Evolutionary conservation across 2,888 invertebrate species (phyloP).

Genomic region (Lissocephala sabroskyi): DNA sequence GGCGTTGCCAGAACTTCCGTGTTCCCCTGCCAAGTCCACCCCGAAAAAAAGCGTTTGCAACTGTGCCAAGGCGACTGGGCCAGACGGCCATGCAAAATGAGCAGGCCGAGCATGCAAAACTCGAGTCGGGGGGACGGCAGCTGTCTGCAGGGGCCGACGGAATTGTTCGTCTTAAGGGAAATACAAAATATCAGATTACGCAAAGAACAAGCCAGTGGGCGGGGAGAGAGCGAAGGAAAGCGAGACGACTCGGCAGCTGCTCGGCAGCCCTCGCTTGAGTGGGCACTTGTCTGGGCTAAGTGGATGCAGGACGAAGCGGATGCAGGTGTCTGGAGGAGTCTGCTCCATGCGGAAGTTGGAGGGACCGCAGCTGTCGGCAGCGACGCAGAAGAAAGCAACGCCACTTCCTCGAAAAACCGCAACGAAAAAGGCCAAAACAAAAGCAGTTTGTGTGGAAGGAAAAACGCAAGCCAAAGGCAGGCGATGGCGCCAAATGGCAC

Average conservation of each 20-base stretch:
- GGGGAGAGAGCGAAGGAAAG: not conserved
- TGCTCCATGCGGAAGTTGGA: too few species aligned
- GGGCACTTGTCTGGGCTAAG: not conserved
- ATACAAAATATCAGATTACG: conserved; percentile 45
- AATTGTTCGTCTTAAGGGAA: conserved; percentile 30
- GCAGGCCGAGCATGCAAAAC: conserved; percentile 42
- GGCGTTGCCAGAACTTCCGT: not conserved
- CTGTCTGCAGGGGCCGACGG: conserved; percentile 50
- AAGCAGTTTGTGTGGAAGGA: too few species aligned
- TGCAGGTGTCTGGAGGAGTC: not conserved
- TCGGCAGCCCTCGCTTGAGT: conserved; percentile 13
- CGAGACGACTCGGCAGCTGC: conserved; percentile 16
- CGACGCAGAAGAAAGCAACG: not conserved
- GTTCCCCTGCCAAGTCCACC: too few species aligned
- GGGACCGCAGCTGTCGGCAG: too few species aligned
- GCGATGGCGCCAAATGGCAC: conserved; percentile 56
- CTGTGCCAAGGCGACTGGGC: conserved; percentile 49
- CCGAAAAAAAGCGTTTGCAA: too few species aligned
- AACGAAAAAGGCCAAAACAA: conserved; percentile 3
- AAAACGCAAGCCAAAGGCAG: not conserved
- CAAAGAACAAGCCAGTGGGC: conserved; percentile 16
- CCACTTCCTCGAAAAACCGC: conserved; percentile 2
- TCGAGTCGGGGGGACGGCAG: conserved; percentile 16
- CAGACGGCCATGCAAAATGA: conserved; percentile 12
- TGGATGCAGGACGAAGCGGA: not conserved